phyloP scores from a whole-genome alignment of 1,140 invertebrate species.

The Belonocnema kinseyi region DNA sequence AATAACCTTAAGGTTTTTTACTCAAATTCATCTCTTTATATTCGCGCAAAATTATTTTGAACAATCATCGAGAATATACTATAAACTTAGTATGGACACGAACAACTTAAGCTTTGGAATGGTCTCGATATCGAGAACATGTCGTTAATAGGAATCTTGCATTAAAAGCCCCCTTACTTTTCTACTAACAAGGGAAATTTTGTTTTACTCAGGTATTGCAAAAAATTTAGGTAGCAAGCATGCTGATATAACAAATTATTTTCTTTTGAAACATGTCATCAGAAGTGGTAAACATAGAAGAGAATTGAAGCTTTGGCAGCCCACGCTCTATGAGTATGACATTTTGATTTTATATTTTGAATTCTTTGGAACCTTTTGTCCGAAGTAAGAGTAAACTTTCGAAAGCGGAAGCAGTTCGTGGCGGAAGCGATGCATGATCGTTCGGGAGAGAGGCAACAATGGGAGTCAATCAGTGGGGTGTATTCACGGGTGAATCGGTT shows the following conservation, averaged over 20 bases:
- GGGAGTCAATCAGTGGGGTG: conserved; percentile 69
- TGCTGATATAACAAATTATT: neutral
- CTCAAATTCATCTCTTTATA: too few relatives aligned
- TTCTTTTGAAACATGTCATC: neutral
- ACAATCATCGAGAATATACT: too few relatives aligned
- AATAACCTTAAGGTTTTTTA: too few relatives aligned
- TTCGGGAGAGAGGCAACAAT: conserved; percentile 64
- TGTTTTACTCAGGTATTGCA: too few relatives aligned
- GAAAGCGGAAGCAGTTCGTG: conserved; percentile 49
- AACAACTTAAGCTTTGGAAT: too few relatives aligned
- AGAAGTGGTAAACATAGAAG: conserved; percentile 4
- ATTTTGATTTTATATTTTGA: conserved; percentile 6
- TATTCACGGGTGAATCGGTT: conserved; percentile 68
- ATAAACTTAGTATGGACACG: too few relatives aligned
- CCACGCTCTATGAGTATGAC: neutral
- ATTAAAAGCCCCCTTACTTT: too few relatives aligned
- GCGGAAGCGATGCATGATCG: conserved; percentile 64
- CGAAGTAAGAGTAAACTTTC: conserved; percentile 45
- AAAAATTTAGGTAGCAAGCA: too few relatives aligned
- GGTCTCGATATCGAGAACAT: too few relatives aligned
- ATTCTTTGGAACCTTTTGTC: conserved; percentile 10
- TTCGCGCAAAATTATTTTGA: too few relatives aligned
- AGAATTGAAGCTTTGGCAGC: neutral
- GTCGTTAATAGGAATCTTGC: too few relatives aligned
- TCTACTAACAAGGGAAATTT: too few relatives aligned